phyloP scores from a whole-genome alignment of 2,797 vertebrate species.

The Alectoris magna region DNA sequence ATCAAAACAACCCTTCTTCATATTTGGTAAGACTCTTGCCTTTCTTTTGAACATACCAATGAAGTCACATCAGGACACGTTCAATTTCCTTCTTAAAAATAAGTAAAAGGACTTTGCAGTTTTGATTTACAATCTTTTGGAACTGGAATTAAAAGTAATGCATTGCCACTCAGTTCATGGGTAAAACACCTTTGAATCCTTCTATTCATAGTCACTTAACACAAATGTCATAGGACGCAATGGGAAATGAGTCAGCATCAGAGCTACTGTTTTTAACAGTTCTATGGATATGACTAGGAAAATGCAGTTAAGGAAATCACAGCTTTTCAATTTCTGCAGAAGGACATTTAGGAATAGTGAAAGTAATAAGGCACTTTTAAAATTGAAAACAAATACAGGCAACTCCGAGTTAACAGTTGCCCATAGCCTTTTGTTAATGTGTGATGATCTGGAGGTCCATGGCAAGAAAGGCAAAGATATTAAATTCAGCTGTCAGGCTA shows the following conservation, averaged over 20 bases:
- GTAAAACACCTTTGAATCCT: neutral
- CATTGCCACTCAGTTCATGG: neutral
- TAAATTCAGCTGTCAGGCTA: neutral
- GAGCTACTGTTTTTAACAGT: neutral
- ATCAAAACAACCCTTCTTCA: neutral
- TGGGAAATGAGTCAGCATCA: neutral
- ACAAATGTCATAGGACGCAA: neutral
- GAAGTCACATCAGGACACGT: neutral
- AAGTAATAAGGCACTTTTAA: neutral
- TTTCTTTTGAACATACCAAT: neutral
- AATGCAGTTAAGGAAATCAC: neutral
- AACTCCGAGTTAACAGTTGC: neutral
- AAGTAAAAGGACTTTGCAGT: neutral
- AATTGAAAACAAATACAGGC: neutral
- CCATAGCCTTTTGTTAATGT: neutral
- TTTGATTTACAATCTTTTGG: neutral
- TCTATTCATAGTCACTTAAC: neutral
- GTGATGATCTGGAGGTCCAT: neutral
- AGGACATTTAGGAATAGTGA: neutral
- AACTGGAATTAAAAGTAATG: neutral
- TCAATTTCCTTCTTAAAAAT: neutral
- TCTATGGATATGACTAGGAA: neutral
- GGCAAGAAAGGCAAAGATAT: neutral
- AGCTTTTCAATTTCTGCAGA: neutral
- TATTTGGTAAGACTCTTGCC: neutral